These are phyloP conservation scores for Oncorhynchus keta DNA, from an alignment of 2,113 vertebrate species.

Conservation along the genomic window DNA sequence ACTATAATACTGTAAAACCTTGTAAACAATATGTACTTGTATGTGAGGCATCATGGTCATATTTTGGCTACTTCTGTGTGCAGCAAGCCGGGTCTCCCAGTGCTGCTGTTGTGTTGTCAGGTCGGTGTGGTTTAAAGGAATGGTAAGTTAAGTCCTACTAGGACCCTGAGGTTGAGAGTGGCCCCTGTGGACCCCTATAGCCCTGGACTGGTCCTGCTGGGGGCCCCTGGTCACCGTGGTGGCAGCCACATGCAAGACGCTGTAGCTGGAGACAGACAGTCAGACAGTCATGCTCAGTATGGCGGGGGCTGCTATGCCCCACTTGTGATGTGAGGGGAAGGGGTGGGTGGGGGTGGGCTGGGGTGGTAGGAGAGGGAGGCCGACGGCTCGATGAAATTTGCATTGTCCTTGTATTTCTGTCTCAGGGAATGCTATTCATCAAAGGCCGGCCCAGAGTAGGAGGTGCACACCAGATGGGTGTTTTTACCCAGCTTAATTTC, in stretches of 20 bases:
- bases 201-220: background rate
- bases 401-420: slow-evolving; percentile 44
- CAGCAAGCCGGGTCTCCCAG: background rate
- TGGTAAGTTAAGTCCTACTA: background rate
- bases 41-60: slow-evolving; percentile 27
- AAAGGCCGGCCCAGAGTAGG: slow-evolving; percentile 34
- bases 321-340: background rate
- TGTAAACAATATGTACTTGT: slow-evolving; percentile 24
- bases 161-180: background rate
- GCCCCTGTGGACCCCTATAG: background rate
- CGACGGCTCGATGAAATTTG: slow-evolving; percentile 35
- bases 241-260: background rate
- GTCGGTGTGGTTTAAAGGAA: background rate
- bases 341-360: background rate
- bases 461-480: slow-evolving; percentile 50
- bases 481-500: slow-evolving; percentile 49
- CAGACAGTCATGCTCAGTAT: background rate
- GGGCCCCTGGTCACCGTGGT: background rate
- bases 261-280: background rate
- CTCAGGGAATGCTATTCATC: slow-evolving; percentile 41
- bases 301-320: slow-evolving; percentile 14
- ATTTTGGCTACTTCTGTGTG: slow-evolving; percentile 25
- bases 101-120: background rate
- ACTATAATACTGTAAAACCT: background rate
- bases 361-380: background rate